These are phyloP conservation scores for Oscarella lobularis DNA, from an alignment of 37 sponge, comb jelly and placozoan genomes.

Conservation along the genomic window DNA sequence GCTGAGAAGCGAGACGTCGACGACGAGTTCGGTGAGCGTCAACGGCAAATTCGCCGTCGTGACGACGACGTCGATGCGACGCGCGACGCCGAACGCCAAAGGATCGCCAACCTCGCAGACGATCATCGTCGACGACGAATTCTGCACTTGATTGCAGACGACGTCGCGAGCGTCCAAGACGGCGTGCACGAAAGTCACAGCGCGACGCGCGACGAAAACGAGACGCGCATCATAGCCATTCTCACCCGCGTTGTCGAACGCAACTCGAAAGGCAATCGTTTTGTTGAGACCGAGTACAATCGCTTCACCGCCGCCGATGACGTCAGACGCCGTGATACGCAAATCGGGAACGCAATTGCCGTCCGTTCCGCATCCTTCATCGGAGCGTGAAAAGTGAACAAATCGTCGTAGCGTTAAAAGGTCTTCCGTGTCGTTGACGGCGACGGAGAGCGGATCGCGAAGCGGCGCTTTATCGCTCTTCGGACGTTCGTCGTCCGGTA, in stretches of 20 bases:
- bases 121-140: background rate
- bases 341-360: constrained; percentile 6
- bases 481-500: background rate
- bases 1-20: constrained; percentile 16
- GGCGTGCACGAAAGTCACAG: background rate
- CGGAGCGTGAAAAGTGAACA: constrained; percentile 8
- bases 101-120: constrained; percentile 6
- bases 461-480: background rate
- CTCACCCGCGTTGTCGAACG: constrained; percentile 2
- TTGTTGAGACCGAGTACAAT: background rate
- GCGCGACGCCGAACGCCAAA: background rate
- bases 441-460: background rate
- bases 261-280: constrained; percentile 6
- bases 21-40: constrained; percentile 1
- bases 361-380: constrained; percentile 10
- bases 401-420: background rate
- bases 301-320: background rate
- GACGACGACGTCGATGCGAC: background rate
- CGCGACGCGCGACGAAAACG: background rate
- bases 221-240: constrained; percentile 3
- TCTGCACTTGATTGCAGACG: background rate
- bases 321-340: background rate
- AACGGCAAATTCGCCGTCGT: constrained; percentile 4
- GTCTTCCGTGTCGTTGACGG: background rate
- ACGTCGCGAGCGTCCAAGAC: background rate